Percentiles rank a stretch among this genome's conserved stretches.
Evolutionary conservation across 2,888 invertebrate species (phyloP).

Genomic region (Onchidella celtica): DNA sequence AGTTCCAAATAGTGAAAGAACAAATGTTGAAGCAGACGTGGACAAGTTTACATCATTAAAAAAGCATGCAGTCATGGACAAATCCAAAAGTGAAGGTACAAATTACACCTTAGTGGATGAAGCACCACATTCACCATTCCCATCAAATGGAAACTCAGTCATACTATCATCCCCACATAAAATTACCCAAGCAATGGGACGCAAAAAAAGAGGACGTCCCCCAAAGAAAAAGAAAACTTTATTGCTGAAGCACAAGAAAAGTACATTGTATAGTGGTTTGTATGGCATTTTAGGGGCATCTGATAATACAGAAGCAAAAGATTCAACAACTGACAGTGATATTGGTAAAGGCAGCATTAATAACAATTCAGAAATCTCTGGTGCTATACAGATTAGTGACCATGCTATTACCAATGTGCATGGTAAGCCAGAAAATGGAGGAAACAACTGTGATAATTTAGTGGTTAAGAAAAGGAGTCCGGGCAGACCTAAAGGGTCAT

Average conservation of each 20-base stretch:
- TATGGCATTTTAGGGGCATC: not conserved
- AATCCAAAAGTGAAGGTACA: not conserved
- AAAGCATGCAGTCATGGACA: not conserved
- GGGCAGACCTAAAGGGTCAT: conserved; percentile 61
- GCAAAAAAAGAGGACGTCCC: conserved; percentile 62
- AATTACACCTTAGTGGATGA: not conserved
- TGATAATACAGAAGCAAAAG: conserved; percentile 9
- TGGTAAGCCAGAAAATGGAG: conserved; percentile 21
- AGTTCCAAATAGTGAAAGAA: not conserved
- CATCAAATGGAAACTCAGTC: conserved; percentile 18
- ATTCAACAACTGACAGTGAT: not conserved
- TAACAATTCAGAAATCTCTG: conserved; percentile 8
- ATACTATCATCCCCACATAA: conserved; percentile 46
- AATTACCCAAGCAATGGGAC: conserved; percentile 51
- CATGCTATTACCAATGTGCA: not conserved
- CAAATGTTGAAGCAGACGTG: not conserved
- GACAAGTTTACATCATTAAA: not conserved
- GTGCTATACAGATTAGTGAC: not conserved
- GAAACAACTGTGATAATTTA: conserved; percentile 43
- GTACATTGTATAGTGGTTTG: conserved; percentile 53
- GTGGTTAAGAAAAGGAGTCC: conserved; percentile 49
- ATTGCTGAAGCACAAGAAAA: conserved; percentile 57
- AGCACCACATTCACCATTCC: not conserved
- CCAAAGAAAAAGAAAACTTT: conserved; percentile 59
- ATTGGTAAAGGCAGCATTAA: conserved; percentile 38